Base-by-base conservation (phyloP, 2,113 vertebrate genomes). In the Abramis brama region DNA sequence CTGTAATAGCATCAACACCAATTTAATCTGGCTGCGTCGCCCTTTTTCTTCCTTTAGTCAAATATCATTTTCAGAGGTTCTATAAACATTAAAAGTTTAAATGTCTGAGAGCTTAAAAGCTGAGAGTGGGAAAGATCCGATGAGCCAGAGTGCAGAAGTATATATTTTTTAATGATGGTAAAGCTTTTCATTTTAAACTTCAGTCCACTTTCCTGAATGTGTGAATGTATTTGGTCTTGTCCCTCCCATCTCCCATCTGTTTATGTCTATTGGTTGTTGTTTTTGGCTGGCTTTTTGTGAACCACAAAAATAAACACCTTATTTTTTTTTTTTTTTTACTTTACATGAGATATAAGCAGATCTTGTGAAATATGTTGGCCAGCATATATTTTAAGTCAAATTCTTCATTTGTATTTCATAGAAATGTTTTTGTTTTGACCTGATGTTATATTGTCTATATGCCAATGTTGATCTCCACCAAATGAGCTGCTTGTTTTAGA, bases 51-150 rank as follows among this genome's bases (percentile, higher is more conserved):
- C 7, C 78, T 80, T 64, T 80, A 59, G 78, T 80, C 36, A 64
- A 45, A 80, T 80, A 39, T 80, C 0, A 80, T 80, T 64, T 79
- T 60, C n/a, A 62, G 55, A 36, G 77, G 19, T 62, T 80, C 33
- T 47, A 27, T 27, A 64, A 80, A 80, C 59, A 87, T 78, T 47
- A 83, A 33, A 83, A 10, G 19, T 30, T 59, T 78, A 59, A 36
- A 60, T 13, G 39, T 80, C 78, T 64, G 36, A 62, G 78, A 79
- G 10, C 8, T 27, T 80, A 80, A 64, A 62, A 80, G 78, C 39
- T 5, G 39, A 64, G 64, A 43, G 12, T 79, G 77, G 55, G 30
- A 7, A 79, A 43, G 55, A 79, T 43, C 5, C 13, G 11, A 30
- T 57, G 19, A 21, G 52, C 6, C 52, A 21, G 2, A 62, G 57